phyloP scores from a whole-genome alignment of 2,113 vertebrate species.

The Lophura nycthemera region DNA sequence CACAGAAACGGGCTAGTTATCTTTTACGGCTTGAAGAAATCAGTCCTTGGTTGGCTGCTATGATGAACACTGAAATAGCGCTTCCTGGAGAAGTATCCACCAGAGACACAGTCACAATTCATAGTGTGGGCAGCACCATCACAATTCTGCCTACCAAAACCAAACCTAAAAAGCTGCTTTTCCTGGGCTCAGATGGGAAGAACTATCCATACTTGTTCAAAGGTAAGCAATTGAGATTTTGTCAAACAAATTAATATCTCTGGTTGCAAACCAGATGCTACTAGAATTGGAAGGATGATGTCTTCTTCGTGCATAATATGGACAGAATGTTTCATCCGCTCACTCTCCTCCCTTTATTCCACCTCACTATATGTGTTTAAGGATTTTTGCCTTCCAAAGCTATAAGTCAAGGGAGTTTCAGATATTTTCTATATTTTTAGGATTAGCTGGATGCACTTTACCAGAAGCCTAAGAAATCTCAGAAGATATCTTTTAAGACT shows the following conservation, averaged over 20 bases:
- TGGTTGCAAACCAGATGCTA: neutral
- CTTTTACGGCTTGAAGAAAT: slow-evolving; percentile 93
- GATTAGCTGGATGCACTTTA: neutral
- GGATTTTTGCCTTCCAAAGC: neutral
- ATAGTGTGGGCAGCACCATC: slow-evolving; percentile 94
- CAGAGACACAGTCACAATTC: slow-evolving; percentile 93
- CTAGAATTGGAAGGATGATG: neutral
- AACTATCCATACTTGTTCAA: slow-evolving; percentile 98
- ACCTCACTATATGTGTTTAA: neutral
- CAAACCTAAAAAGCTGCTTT: slow-evolving; percentile 97
- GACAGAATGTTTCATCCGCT: neutral
- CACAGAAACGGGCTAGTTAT: slow-evolving; percentile 96
- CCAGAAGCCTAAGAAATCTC: neutral
- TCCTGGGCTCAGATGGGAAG: slow-evolving; percentile 94
- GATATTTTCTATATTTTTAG: neutral
- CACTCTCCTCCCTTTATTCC: neutral
- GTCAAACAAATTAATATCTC: neutral
- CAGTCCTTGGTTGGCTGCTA: slow-evolving; percentile 92
- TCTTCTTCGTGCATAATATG: fast-evolving
- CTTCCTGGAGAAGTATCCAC: slow-evolving; percentile 95
- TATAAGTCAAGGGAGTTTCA: neutral
- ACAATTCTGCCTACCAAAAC: slow-evolving; percentile 98
- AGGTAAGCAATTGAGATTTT: slow-evolving; percentile 77
- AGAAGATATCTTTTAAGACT: neutral
- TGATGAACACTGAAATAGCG: slow-evolving; percentile 93